phyloP scores from a whole-genome alignment of 2,888 invertebrate species.

The Petrolisthes cinctipes region DNA sequence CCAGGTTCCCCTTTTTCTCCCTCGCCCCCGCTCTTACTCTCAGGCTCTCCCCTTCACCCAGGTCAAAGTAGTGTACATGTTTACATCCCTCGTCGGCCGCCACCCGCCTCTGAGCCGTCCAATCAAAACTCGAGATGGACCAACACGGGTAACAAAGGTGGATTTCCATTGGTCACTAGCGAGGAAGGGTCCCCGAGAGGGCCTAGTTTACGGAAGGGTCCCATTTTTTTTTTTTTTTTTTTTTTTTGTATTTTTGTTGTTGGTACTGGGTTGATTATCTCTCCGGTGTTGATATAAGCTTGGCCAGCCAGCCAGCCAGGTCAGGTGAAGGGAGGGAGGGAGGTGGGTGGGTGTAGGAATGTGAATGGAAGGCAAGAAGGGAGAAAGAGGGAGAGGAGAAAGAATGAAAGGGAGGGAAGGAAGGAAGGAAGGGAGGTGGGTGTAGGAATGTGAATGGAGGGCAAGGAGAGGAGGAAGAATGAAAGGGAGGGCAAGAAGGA shows the following conservation, averaged over 20 bases:
- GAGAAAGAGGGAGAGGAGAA: background rate
- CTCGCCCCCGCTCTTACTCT: background rate
- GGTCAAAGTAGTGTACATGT: conserved; percentile 25
- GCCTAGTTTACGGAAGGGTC: background rate
- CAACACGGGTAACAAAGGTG: conserved; percentile 1
- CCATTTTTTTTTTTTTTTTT: background rate
- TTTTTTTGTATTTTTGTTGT: background rate
- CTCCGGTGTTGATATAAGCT: background rate
- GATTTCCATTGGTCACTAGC: background rate
- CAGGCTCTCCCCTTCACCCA: background rate
- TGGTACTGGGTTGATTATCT: background rate
- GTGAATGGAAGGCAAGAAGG: conserved; percentile 2
- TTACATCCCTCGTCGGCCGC: conserved; percentile 8
- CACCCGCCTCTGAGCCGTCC: conserved; percentile 9
- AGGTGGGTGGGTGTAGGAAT: background rate
- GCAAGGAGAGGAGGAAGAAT: background rate
- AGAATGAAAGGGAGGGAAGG: conserved; percentile 16
- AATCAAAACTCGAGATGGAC: conserved; percentile 6
- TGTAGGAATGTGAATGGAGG: background rate
- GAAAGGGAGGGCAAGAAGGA: background rate
- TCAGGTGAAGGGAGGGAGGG: background rate
- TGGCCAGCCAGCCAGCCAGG: background rate
- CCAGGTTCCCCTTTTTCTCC: background rate
- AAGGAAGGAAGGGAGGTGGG: background rate
- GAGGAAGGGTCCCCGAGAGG: background rate